phyloP scores from a whole-genome alignment of 1,140 invertebrate species.

The Drosophila trapezifrons region DNA sequence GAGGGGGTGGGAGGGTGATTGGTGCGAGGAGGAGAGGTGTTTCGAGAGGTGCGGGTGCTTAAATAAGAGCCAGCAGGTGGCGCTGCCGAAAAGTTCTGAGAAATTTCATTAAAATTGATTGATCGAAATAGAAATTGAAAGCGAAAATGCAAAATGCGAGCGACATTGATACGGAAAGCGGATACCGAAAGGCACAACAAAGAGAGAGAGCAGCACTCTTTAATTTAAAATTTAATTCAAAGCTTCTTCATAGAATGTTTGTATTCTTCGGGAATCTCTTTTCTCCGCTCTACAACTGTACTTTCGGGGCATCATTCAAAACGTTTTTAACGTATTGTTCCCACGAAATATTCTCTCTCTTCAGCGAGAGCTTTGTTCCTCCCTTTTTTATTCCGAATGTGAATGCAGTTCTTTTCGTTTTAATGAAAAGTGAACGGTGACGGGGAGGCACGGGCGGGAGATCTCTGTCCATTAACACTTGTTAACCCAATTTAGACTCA shows the following conservation, averaged over 20 bases:
- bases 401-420: slow-evolving; percentile 62
- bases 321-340: not conserved
- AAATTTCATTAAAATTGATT: slow-evolving; percentile 61
- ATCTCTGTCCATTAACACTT: slow-evolving; percentile 79
- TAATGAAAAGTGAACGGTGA: slow-evolving; percentile 1
- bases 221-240: slow-evolving; percentile 22
- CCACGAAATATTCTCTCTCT: not conserved
- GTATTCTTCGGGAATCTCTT: not conserved
- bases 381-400: slow-evolving; percentile 1
- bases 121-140: slow-evolving; percentile 46
- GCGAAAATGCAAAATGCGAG: slow-evolving; percentile 26
- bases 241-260: not conserved
- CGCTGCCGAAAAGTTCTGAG: slow-evolving; percentile 26
- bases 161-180: slow-evolving; percentile 20
- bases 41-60: slow-evolving; percentile 1
- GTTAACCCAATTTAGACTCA: slow-evolving; percentile 82
- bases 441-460: slow-evolving; percentile 12
- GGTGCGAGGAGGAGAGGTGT: not conserved
- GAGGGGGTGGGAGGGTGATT: not conserved
- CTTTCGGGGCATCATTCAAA: not conserved
- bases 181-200: not conserved
- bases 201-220: not conserved
- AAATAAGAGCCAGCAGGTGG: slow-evolving; percentile 10
- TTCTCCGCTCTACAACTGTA: slow-evolving; percentile 3
- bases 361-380: not conserved